These are phyloP conservation scores for Lasioglossum oenotherae DNA, from an alignment of 2,888 invertebrate genomes.

Conservation along the genomic window DNA sequence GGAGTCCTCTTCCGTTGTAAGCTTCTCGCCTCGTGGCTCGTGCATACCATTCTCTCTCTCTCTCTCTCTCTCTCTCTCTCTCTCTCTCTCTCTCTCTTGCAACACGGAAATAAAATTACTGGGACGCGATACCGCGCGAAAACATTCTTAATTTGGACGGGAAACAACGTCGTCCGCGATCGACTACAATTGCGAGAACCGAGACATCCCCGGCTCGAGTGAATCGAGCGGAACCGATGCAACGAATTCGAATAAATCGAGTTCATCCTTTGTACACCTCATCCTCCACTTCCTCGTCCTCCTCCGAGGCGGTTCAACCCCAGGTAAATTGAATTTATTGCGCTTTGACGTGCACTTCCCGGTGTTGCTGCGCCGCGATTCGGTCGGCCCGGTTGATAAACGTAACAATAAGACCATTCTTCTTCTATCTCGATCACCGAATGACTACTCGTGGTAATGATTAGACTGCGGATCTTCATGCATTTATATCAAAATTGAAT, in stretches of 20 bases:
- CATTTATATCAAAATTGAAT: too few species aligned
- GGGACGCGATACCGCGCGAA: constrained; percentile 26
- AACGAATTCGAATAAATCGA: neutral
- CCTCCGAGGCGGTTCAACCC: neutral
- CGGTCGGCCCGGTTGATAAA: too few species aligned
- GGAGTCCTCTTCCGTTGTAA: constrained; percentile 35
- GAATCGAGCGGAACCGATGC: neutral
- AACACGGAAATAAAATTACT: constrained; percentile 56
- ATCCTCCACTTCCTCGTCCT: neutral
- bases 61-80: neutral
- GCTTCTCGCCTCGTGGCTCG: constrained; percentile 17
- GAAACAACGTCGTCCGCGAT: constrained; percentile 37
- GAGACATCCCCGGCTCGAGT: neutral
- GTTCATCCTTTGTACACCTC: neutral
- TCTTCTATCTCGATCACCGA: too few species aligned
- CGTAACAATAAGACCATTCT: too few species aligned
- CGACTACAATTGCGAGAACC: constrained; percentile 18
- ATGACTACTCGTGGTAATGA: too few species aligned
- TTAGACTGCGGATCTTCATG: too few species aligned
- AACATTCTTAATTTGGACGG: constrained; percentile 52
- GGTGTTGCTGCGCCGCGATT: too few species aligned
- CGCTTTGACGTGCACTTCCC: neutral
- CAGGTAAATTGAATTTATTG: neutral
- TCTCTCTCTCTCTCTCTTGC: neutral
- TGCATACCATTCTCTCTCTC: constrained; percentile 7